phyloP scores from a whole-genome alignment of 2,888 invertebrate genomes.

The Idaea aversata region DNA sequence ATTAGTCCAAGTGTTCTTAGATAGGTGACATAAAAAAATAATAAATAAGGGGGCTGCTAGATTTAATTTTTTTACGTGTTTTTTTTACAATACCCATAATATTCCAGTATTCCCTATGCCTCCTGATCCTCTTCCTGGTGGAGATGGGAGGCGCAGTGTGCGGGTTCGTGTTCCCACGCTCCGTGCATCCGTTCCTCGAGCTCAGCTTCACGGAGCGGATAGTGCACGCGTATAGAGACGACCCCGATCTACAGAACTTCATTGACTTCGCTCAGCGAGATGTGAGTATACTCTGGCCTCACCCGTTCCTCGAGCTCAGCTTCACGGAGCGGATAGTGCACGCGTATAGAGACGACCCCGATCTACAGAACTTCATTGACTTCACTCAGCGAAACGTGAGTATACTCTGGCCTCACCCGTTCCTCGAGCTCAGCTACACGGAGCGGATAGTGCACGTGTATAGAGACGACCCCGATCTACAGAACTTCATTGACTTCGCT shows the following conservation, averaged over 20 bases:
- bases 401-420: conserved; percentile 76
- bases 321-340: conserved; percentile 95
- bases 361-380: conserved; percentile 96
- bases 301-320: conserved; percentile 90
- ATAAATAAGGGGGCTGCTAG: too few species aligned
- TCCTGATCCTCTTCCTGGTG: conserved; percentile 92
- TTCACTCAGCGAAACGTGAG: conserved; percentile 95
- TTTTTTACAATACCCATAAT: background rate
- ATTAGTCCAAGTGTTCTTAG: too few species aligned
- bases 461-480: conserved; percentile 94
- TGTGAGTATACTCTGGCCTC: conserved; percentile 75
- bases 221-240: conserved; percentile 95
- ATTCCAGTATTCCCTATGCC: conserved; percentile 91
- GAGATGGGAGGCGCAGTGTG: conserved; percentile 96
- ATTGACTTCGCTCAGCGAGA: conserved; percentile 97
- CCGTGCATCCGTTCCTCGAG: conserved; percentile 91
- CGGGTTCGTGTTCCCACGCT: conserved; percentile 95
- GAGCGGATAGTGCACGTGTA: conserved; percentile 96
- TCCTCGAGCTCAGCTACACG: conserved; percentile 92
- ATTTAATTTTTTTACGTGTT: too few species aligned
- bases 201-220: conserved; percentile 94
- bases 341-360: conserved; percentile 95
- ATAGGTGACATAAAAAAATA: too few species aligned
- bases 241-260: conserved; percentile 95
- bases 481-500: conserved; percentile 96